Evolutionary conservation across 2,888 invertebrate genomes (phyloP).

Genomic region (Nudaria mundana): DNA sequence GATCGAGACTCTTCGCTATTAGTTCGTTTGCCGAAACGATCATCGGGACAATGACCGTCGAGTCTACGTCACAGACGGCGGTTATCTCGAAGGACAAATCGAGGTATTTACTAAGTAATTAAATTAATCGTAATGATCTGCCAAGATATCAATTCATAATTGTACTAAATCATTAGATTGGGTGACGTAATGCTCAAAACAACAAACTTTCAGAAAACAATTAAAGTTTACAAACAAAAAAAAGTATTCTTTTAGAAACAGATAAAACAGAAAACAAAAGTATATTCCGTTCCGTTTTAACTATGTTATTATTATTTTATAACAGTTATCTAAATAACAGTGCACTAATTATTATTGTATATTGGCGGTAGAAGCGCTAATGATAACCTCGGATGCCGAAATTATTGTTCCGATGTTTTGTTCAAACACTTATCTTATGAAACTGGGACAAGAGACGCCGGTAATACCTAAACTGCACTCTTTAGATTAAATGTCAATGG

Average conservation of each 20-base stretch:
- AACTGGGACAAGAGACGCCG: conserved; percentile 24
- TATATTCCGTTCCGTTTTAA: conserved; percentile 13
- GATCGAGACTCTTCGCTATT: no score
- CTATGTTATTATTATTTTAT: conserved; percentile 35
- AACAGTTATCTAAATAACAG: conserved; percentile 29
- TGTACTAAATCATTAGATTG: background rate
- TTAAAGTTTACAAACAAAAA: no score
- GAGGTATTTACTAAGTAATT: no score
- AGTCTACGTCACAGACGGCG: no score
- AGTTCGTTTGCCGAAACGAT: no score
- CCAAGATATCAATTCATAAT: no score
- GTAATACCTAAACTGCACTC: conserved; percentile 19
- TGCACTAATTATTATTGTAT: conserved; percentile 43
- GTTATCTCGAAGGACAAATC: no score
- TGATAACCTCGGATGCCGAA: conserved; percentile 55
- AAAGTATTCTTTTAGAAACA: background rate
- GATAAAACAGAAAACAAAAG: conserved; percentile 1
- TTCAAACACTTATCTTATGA: conserved; percentile 35
- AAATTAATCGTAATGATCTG: no score
- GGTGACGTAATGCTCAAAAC: no score
- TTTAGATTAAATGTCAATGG: conserved; percentile 22
- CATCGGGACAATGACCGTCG: no score
- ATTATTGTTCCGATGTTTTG: conserved; percentile 52
- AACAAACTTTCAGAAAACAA: no score
- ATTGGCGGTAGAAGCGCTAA: conserved; percentile 31